These are phyloP conservation scores for Drepanosiphum platanoidis DNA, from an alignment of 2,888 invertebrate genomes.

Conservation along the genomic window DNA sequence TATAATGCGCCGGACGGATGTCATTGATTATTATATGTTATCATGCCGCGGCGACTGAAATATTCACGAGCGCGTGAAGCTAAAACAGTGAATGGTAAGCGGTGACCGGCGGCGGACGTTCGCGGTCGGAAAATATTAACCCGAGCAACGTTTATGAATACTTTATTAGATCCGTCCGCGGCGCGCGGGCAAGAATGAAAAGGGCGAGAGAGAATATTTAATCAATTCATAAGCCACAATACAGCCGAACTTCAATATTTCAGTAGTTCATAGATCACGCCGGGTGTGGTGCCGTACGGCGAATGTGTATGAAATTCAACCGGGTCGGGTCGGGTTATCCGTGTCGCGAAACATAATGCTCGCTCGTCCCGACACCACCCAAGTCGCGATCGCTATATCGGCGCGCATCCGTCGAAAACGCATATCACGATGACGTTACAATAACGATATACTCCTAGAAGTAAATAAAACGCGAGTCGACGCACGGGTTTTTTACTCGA, in stretches of 20 bases:
- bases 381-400: too few relatives aligned
- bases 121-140: neutral
- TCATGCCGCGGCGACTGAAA: neutral
- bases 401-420: too few relatives aligned
- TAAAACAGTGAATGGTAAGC: neutral
- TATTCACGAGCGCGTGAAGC: neutral
- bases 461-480: too few relatives aligned
- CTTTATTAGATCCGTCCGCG: neutral
- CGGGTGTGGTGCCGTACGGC: neutral
- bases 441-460: too few relatives aligned
- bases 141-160: neutral
- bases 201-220: neutral
- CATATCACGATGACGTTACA: too few relatives aligned
- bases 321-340: neutral
- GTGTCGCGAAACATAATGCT: neutral
- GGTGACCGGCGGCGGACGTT: neutral
- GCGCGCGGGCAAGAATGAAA: neutral
- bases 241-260: neutral
- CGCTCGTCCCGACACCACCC: neutral
- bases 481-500: too few relatives aligned
- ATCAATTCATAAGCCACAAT: neutral
- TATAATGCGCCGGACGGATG: neutral
- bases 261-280: neutral
- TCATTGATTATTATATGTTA: neutral
- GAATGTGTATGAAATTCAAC: neutral